A percentile compares a stretch with the other conserved stretches of the same genome.
Conservation (phyloP, 1,140 invertebrate genomes). For the Drosophila yakuba region DNA sequence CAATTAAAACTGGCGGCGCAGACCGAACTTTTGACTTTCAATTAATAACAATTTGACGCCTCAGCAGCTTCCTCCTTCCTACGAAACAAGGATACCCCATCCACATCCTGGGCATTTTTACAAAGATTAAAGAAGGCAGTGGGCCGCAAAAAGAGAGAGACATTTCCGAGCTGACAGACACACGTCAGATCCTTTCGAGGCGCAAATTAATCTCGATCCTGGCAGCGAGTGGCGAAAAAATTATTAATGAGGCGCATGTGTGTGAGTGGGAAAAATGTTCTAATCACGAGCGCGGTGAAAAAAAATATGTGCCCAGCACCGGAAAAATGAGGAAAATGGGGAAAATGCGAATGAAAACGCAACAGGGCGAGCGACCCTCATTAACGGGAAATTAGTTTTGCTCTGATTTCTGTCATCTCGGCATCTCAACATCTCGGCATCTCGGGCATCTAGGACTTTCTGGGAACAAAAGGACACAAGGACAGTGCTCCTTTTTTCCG, state of each 20-base stretch:
- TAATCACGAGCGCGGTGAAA: constrained; percentile 49
- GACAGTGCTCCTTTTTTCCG: constrained; percentile 5
- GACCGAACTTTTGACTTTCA: constrained; percentile 72
- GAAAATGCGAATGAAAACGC: constrained; percentile 26
- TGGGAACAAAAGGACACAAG: constrained; percentile 40
- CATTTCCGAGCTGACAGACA: constrained; percentile 68
- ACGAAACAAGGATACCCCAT: neutral
- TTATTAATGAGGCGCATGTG: constrained; percentile 78
- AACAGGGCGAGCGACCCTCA: constrained; percentile 71
- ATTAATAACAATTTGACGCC: constrained; percentile 84
- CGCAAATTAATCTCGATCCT: constrained; percentile 76
- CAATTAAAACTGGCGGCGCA: constrained; percentile 66
- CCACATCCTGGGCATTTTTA: constrained; percentile 22
- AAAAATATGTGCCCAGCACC: neutral
- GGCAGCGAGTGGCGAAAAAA: constrained; percentile 56
- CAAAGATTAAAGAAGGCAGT: constrained; percentile 65
- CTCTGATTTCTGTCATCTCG: constrained; percentile 63
- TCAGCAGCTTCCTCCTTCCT: constrained; percentile 37
- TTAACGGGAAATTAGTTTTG: constrained; percentile 82
- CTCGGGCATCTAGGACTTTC: constrained; percentile 43
- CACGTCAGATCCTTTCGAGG: constrained; percentile 68
- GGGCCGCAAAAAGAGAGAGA: constrained; percentile 15
- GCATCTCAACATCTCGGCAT: constrained; percentile 27
- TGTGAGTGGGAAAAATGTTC: constrained; percentile 60
- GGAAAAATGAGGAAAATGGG: neutral